A percentile compares a stretch with the other conserved stretches of the same genome.
phyloP scores from a whole-genome alignment of 2,888 invertebrate species.

The Siphlonurus alternatus region DNA sequence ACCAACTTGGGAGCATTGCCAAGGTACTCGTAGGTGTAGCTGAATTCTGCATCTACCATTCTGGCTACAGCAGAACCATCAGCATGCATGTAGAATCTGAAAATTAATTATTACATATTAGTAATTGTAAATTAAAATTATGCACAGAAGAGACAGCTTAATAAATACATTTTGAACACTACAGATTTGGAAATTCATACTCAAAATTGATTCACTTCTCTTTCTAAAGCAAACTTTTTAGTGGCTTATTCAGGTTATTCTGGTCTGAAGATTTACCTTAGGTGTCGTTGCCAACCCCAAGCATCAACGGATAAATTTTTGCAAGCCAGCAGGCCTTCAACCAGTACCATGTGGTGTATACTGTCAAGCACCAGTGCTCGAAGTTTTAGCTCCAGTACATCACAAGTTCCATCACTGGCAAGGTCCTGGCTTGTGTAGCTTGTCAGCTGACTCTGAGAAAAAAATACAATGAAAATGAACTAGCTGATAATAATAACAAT shows the following conservation, averaged over 20 bases:
- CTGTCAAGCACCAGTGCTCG: constrained; percentile 86
- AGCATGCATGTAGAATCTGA: constrained; percentile 49
- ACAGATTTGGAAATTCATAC: background rate
- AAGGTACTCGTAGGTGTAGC: constrained; percentile 95
- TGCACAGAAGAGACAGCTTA: no score
- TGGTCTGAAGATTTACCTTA: constrained; percentile 38
- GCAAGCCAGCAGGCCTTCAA: constrained; percentile 51
- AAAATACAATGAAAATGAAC: constrained; percentile 7
- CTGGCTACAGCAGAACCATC: constrained; percentile 49
- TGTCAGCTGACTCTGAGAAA: constrained; percentile 2
- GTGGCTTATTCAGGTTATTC: background rate
- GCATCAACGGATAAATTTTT: constrained; percentile 47
- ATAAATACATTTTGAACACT: no score
- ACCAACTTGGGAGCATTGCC: constrained; percentile 93
- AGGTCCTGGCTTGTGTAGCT: background rate
- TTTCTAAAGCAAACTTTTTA: no score
- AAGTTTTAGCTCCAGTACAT: constrained; percentile 63
- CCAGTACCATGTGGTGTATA: constrained; percentile 74
- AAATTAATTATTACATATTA: constrained; percentile 14
- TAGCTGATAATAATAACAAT: constrained; percentile 4
- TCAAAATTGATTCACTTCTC: no score
- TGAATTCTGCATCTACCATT: constrained; percentile 89
- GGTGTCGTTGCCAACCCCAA: constrained; percentile 93
- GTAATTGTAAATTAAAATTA: background rate
- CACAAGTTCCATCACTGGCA: constrained; percentile 26